Evolutionary conservation across 2,888 invertebrate species (phyloP).

Genomic region (Diaphora mendica): DNA sequence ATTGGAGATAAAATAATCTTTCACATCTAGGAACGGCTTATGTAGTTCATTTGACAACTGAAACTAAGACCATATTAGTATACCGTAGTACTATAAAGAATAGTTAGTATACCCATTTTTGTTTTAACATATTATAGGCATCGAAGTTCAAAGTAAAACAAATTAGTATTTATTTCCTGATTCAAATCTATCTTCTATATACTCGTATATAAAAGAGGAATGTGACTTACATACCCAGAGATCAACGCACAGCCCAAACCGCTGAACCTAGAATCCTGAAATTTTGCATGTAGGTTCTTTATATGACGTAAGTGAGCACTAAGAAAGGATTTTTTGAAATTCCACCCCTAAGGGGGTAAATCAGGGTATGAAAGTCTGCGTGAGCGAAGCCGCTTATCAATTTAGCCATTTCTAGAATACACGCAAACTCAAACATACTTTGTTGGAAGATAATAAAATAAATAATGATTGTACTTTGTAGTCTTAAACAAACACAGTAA

Average conservation of each 20-base stretch:
- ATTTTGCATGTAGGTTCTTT: no score
- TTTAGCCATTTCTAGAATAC: conserved; percentile 37
- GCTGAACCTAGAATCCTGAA: no score
- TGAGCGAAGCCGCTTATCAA: no score
- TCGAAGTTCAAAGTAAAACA: conserved; percentile 30
- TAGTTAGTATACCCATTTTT: not conserved
- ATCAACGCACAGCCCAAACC: no score
- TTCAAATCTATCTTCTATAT: no score
- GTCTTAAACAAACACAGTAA: conserved; percentile 27
- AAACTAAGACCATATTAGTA: conserved; percentile 17
- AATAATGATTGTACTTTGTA: conserved; percentile 33
- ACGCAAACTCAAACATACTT: conserved; percentile 44
- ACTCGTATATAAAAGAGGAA: no score
- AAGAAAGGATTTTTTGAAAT: no score
- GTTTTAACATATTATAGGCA: not conserved
- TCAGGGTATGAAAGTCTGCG: no score
- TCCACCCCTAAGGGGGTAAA: no score
- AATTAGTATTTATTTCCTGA: conserved; percentile 33
- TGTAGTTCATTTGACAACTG: conserved; percentile 23
- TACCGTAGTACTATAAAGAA: conserved; percentile 1
- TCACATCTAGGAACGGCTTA: conserved; percentile 19
- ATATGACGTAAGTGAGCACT: no score
- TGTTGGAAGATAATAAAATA: conserved; percentile 37
- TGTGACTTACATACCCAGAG: no score
- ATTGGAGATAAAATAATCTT: conserved; percentile 24